phyloP scores from a whole-genome alignment of 1,140 invertebrate species.

The Megalonaias nervosa region DNA sequence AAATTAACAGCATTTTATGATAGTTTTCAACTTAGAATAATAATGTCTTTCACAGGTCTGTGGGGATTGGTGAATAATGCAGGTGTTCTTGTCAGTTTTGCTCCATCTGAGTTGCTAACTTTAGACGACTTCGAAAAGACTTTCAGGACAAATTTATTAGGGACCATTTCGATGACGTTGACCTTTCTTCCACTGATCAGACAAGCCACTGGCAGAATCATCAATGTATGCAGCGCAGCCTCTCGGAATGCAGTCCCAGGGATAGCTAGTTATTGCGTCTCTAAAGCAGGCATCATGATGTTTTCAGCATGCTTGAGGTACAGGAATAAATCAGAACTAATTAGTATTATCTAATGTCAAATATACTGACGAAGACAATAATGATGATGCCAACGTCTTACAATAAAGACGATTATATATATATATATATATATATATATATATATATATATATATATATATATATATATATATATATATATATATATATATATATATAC shows the following conservation, averaged over 20 bases:
- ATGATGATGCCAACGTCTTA: no score
- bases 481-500: no score
- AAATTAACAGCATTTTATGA: background rate
- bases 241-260: conserved; percentile 23
- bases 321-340: no score
- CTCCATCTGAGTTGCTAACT: conserved; percentile 37
- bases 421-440: no score
- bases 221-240: conserved; percentile 49
- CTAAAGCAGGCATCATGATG: conserved; percentile 31
- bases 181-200: conserved; percentile 51
- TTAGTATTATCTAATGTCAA: no score
- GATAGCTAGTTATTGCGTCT: conserved; percentile 25
- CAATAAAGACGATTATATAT: no score
- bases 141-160: conserved; percentile 51
- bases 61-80: conserved; percentile 40
- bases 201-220: conserved; percentile 44
- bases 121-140: conserved; percentile 38
- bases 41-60: conserved; percentile 19
- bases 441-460: no score
- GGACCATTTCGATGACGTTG: conserved; percentile 43
- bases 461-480: no score
- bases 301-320: conserved; percentile 28
- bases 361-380: no score
- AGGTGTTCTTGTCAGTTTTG: conserved; percentile 31
- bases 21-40: conserved; percentile 20